Evolutionary conservation across 2,888 invertebrate genomes (phyloP).

Genomic region (Eucera pruinosa): DNA sequence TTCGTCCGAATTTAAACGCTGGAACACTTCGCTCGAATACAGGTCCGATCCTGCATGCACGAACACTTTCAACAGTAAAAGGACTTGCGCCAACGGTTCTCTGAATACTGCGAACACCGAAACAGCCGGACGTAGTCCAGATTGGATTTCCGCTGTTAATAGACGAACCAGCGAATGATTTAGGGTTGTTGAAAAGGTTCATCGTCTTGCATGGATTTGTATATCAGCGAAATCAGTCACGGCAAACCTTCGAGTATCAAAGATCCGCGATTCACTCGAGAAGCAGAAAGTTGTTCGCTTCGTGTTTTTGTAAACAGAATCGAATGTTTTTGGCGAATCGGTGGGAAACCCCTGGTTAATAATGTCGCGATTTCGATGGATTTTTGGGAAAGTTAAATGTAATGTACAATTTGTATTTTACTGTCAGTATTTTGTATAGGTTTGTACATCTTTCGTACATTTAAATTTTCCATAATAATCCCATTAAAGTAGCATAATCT

Average conservation of each 20-base stretch:
- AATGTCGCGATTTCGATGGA: neutral
- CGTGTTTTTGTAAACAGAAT: no score
- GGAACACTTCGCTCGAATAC: constrained; percentile 25
- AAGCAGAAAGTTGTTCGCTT: constrained; percentile 26
- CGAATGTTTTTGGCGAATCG: neutral
- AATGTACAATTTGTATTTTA: no score
- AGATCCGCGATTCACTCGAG: constrained; percentile 2
- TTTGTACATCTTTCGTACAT: no score
- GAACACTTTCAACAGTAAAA: constrained; percentile 25
- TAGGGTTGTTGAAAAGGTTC: constrained; percentile 17
- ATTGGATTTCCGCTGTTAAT: constrained; percentile 7
- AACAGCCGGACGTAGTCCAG: neutral
- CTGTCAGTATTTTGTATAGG: no score
- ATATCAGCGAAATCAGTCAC: constrained; percentile 37
- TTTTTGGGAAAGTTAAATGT: no score
- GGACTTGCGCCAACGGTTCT: constrained; percentile 23
- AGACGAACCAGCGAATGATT: constrained; percentile 10
- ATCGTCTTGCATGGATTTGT: neutral
- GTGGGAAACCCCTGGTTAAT: neutral
- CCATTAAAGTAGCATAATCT: no score
- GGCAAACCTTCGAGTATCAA: constrained; percentile 21
- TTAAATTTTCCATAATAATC: no score
- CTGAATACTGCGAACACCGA: constrained; percentile 11
- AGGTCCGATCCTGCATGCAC: constrained; percentile 33
- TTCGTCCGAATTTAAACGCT: constrained; percentile 54